Evolutionary conservation across 2,113 vertebrate species (phyloP), one percentile per base, ranked within the genome.

Genomic region (Rhombomys opimus): DNA sequence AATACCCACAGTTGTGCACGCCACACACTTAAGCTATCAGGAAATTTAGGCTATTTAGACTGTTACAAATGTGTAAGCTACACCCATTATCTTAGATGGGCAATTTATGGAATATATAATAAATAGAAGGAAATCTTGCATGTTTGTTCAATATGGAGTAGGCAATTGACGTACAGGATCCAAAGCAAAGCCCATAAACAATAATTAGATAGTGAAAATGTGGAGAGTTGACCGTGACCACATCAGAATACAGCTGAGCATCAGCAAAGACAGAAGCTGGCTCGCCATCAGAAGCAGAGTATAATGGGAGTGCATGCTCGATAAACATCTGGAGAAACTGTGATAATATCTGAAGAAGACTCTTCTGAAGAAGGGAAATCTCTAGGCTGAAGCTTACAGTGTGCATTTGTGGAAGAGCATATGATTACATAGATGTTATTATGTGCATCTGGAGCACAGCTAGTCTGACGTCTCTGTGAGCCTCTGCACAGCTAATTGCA

Each of bases 281-380:
- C 78, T 95, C 96, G 95, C 91, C 68, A 41, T 97, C 90, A 87
- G 93, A 93, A 96, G 94, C 94, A 97, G 94, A 95, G 97, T 97
- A 95, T 95, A 97, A 97, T 96, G 68, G 82, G 70, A 97, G 89
- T 70, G 80, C 94, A 87, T 96, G 87, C 93, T 97, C 97, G 96
- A 97, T 97, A 98, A 97, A 98, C 98, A 97, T 98, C 98, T 97
- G 98, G 97, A 95, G 94, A 94, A 91, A 94, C 94, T 95, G 92
- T 78, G 89, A 97, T 92, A 92, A 90, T 97, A 97, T 95, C 93
- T 38, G 32, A 95, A 92, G 95, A 91, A 91, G 70, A 95, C 90
- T 96, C 93, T 96, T 96, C 67, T 27, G 38, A 84, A 88, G 52
- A 93, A 78, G 61, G 32, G 23, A 95, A 89, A 70, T 91, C 78